These are phyloP conservation scores for Creontiades dilutus DNA, from an alignment of 2,888 invertebrate genomes.

Conservation along the genomic window DNA sequence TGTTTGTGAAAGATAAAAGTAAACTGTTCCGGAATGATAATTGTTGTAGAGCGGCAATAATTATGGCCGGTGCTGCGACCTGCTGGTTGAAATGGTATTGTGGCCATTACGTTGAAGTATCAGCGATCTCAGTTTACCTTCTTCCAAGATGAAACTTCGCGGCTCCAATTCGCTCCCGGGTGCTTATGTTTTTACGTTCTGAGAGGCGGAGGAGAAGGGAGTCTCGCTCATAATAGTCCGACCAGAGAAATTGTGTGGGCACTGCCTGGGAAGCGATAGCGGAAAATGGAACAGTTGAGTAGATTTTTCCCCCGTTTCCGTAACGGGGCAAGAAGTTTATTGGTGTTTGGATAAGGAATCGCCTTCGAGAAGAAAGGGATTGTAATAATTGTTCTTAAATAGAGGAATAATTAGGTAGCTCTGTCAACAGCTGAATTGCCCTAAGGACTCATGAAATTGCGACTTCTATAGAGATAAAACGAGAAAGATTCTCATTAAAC, in stretches of 20 bases:
- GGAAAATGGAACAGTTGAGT: constrained; percentile 17
- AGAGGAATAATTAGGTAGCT: neutral
- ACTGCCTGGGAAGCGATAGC: constrained; percentile 9
- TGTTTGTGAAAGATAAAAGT: neutral
- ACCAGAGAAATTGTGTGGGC: constrained; percentile 3
- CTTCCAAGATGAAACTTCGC: constrained; percentile 25
- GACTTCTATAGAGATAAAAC: too few relatives aligned
- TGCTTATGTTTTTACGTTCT: constrained; percentile 16
- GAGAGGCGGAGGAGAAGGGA: neutral
- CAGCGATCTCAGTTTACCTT: constrained; percentile 25
- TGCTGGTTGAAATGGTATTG: constrained; percentile 12
- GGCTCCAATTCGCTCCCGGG: constrained; percentile 1
- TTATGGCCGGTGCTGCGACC: constrained; percentile 8
- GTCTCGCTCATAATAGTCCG: neutral
- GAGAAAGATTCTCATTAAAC: too few relatives aligned
- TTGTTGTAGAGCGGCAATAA: neutral
- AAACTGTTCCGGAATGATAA: neutral
- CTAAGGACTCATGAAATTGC: too few relatives aligned
- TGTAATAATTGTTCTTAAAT: neutral
- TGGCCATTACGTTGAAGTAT: constrained; percentile 9
- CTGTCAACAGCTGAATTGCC: too few relatives aligned
- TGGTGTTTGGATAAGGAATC: neutral
- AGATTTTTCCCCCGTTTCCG: neutral
- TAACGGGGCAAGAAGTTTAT: neutral
- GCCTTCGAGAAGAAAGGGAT: neutral